Conservation (phyloP, 2,888 invertebrate genomes). For the Eueremaeus valkanovi region DNA sequence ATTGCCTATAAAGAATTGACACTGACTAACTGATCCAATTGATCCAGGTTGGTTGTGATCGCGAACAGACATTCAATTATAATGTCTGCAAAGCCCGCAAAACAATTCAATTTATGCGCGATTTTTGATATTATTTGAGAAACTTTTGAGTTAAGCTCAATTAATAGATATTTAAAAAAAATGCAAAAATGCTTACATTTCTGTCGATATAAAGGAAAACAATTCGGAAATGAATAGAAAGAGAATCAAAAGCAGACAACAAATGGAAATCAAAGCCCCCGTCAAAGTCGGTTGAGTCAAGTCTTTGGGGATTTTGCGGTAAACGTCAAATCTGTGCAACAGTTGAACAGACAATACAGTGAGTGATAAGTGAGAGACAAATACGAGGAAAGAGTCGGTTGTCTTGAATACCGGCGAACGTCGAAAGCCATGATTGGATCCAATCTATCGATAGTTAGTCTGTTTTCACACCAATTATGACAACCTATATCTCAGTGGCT, state of each 20-base stretch:
- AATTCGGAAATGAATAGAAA: conserved; percentile 57
- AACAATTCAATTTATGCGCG: too few species aligned
- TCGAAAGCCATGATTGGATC: conserved; percentile 45
- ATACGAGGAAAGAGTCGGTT: not conserved
- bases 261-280: conserved; percentile 58
- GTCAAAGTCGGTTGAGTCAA: conserved; percentile 60
- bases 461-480: too few species aligned
- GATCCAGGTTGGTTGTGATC: too few species aligned
- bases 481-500: too few species aligned
- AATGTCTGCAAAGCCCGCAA: too few species aligned
- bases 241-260: conserved; percentile 56
- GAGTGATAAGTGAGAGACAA: not conserved
- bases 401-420: conserved; percentile 45
- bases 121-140: too few species aligned
- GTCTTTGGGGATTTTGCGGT: conserved; percentile 61
- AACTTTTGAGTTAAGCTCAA: not conserved
- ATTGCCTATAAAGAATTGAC: too few species aligned
- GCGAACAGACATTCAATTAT: too few species aligned
- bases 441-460: too few species aligned
- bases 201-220: conserved; percentile 54
- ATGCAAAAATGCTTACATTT: conserved; percentile 55
- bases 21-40: too few species aligned
- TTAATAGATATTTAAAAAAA: not conserved
- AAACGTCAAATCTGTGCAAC: conserved; percentile 59
- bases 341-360: too few species aligned